phyloP scores from a whole-genome alignment of 2,888 invertebrate species.

The Allolobophora icterica region DNA sequence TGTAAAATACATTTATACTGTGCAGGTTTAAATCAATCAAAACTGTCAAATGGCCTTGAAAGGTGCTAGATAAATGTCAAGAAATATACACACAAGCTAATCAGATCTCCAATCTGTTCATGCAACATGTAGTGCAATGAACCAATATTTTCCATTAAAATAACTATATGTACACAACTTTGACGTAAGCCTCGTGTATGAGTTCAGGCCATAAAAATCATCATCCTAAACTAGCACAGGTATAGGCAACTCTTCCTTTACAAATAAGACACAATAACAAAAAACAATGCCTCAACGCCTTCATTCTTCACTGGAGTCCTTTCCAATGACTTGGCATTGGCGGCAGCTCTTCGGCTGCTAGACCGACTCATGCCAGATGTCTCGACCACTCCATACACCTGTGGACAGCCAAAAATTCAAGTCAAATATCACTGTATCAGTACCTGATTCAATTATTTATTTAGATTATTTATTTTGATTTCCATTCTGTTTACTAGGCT shows the following conservation, averaged over 20 bases:
- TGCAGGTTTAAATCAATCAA: not conserved
- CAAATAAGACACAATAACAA: not conserved
- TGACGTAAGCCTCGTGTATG: too few relatives aligned
- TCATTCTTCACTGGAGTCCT: not conserved
- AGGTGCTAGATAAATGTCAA: not conserved
- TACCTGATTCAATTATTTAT: not conserved
- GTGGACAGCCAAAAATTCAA: not conserved
- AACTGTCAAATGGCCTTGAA: not conserved
- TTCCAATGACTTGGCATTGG: constrained; percentile 3
- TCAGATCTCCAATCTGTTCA: not conserved
- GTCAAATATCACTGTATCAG: not conserved
- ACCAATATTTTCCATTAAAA: not conserved
- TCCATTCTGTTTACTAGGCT: not conserved
- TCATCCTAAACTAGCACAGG: not conserved
- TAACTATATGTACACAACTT: too few relatives aligned
- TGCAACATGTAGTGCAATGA: not conserved
- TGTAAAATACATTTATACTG: not conserved
- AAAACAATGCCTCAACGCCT: not conserved
- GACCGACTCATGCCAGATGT: constrained; percentile 5
- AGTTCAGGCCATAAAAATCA: not conserved
- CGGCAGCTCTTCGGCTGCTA: not conserved
- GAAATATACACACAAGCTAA: not conserved
- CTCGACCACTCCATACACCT: not conserved
- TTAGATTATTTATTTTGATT: not conserved
- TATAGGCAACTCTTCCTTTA: not conserved